Percentiles rank a stretch among this genome's conserved stretches.
Conservation (phyloP, 2,888 invertebrate species). For the Lithodes maja region DNA sequence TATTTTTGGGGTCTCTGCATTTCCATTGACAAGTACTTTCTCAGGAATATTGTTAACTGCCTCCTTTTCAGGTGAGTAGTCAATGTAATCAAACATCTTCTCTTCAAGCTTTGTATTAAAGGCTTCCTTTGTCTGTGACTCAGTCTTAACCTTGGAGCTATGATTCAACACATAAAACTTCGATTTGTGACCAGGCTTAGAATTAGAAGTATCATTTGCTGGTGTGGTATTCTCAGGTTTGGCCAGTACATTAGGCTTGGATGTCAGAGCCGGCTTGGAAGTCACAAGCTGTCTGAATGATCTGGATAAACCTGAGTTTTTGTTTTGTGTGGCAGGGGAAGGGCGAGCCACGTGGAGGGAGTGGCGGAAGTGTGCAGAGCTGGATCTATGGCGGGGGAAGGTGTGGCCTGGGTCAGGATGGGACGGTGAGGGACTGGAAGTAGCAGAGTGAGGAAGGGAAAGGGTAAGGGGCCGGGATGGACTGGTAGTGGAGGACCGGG, state of each 20-base stretch:
- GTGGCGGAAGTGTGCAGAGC: neutral
- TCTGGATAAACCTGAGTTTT: neutral
- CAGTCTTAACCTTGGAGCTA: neutral
- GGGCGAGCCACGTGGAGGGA: neutral
- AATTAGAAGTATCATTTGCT: neutral
- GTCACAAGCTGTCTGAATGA: neutral
- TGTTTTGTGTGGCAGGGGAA: neutral
- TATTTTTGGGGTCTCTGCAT: neutral
- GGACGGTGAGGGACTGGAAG: neutral
- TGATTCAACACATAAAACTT: too few relatives aligned
- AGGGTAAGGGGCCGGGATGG: neutral
- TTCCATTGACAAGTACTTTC: conserved; percentile 3
- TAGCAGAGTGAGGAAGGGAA: neutral
- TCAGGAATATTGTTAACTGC: neutral
- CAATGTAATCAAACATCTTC: neutral
- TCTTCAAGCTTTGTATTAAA: neutral
- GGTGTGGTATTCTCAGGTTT: neutral
- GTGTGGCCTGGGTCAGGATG: neutral
- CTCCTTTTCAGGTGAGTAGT: conserved; percentile 6
- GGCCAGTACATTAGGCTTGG: neutral
- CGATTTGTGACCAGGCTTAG: too few relatives aligned
- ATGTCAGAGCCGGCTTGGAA: conserved; percentile 1
- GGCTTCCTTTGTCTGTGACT: neutral
- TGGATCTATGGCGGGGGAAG: conserved; percentile 13
- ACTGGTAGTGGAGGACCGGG: too few relatives aligned